Conservation (phyloP, 2,797 vertebrate species). For the Alca torda region DNA sequence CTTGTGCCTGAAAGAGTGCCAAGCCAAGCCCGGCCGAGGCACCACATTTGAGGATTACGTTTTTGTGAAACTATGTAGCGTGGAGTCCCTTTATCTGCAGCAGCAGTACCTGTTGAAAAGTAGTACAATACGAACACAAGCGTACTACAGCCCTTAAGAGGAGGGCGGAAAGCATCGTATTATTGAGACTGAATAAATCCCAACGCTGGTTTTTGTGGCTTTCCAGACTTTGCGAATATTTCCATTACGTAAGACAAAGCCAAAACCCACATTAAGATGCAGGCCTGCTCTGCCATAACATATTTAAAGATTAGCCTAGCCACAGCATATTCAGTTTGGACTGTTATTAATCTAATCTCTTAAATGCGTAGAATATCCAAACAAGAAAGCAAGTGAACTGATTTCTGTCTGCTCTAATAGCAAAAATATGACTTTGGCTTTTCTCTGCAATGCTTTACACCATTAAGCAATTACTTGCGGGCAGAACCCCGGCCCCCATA, state of each 20-base stretch:
- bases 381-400: slow-evolving; percentile 67
- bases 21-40: fast-evolving
- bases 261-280: slow-evolving; percentile 65
- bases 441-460: slow-evolving; percentile 52
- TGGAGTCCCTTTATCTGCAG: background rate
- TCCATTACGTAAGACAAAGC: slow-evolving; percentile 13
- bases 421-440: slow-evolving; percentile 68
- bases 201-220: slow-evolving; percentile 9
- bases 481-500: slow-evolving; percentile 49
- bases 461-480: slow-evolving; percentile 70
- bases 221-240: slow-evolving; percentile 3
- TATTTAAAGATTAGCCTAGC: slow-evolving; percentile 68
- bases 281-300: slow-evolving; percentile 61
- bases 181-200: background rate
- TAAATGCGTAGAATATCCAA: slow-evolving; percentile 71
- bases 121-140: background rate
- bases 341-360: slow-evolving; percentile 76
- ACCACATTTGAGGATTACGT: background rate
- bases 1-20: background rate
- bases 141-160: background rate
- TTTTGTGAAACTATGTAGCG: background rate
- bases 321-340: slow-evolving; percentile 65
- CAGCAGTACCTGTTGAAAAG: background rate
- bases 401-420: slow-evolving; percentile 69
- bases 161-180: background rate